Percentiles rank a stretch among this genome's conserved stretches.
Evolutionary conservation across 2,797 vertebrate genomes (phyloP).

Genomic region (Ceryle rudis): DNA sequence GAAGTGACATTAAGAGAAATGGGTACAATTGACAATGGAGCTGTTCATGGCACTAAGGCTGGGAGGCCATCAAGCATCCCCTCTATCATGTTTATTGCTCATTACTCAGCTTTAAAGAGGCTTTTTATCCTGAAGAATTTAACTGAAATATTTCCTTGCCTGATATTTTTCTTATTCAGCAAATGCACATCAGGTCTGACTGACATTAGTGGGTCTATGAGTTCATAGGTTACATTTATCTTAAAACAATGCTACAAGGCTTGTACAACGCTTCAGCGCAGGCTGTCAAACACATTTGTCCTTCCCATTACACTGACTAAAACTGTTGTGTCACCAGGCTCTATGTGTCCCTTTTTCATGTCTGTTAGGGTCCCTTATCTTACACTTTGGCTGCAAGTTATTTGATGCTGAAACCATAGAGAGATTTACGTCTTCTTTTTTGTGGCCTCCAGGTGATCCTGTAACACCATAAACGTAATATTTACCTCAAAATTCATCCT

Average conservation of each 20-base stretch:
- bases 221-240: background rate
- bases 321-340: background rate
- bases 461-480: background rate
- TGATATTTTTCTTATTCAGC: background rate
- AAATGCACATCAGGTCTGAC: background rate
- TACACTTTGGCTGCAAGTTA: background rate
- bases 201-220: background rate
- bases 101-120: slow-evolving; percentile 21
- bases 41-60: background rate
- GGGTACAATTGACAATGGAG: slow-evolving; percentile 49
- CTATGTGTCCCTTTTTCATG: background rate
- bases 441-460: background rate
- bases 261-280: background rate
- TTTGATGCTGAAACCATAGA: background rate
- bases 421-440: background rate
- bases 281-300: background rate
- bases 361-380: background rate
- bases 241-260: background rate
- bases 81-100: slow-evolving; percentile 14
- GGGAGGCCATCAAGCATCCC: background rate
- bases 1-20: background rate
- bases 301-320: background rate
- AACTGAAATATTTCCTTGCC: slow-evolving; percentile 14
- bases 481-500: background rate
- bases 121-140: background rate